A percentile compares a stretch with the other conserved stretches of the same genome.
Conservation (phyloP, 2,888 invertebrate genomes). For the Elmis aenea region DNA sequence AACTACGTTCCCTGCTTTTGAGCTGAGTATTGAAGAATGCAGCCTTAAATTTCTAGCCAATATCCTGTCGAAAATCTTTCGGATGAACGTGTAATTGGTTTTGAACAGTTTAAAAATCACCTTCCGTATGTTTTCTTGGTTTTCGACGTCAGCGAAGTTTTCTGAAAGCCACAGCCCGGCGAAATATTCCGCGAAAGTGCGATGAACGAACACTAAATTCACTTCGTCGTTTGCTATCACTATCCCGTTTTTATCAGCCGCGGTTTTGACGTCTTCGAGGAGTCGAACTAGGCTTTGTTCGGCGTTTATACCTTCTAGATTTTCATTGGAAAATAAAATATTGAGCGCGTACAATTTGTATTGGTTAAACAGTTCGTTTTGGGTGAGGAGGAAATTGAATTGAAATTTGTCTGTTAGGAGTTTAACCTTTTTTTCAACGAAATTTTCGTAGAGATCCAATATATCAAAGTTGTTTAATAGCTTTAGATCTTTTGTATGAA, state of each 20-base stretch:
- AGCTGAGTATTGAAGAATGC: slow-evolving; percentile 9
- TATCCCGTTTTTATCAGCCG: slow-evolving; percentile 6
- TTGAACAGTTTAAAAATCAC: slow-evolving; percentile 5
- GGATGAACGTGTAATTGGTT: slow-evolving; percentile 2
- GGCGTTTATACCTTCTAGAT: slow-evolving; percentile 2
- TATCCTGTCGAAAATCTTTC: slow-evolving; percentile 11
- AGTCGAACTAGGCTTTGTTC: background rate
- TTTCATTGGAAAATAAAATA: slow-evolving; percentile 3
- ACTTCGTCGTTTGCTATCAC: slow-evolving; percentile 1
- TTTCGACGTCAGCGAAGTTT: too few relatives aligned
- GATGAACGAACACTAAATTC: slow-evolving; percentile 5
- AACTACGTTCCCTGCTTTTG: background rate
- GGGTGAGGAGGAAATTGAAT: background rate
- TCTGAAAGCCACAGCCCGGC: slow-evolving; percentile 4
- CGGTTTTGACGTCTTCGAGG: background rate
- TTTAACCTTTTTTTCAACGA: slow-evolving; percentile 2
- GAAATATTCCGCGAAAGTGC: slow-evolving; percentile 8
- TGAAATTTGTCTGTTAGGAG: slow-evolving; percentile 1
- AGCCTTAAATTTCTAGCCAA: slow-evolving; percentile 6
- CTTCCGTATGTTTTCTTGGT: background rate
- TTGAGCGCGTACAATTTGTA: slow-evolving; percentile 4
- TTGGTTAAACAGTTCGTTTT: slow-evolving; percentile 1
- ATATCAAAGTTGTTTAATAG: slow-evolving; percentile 4
- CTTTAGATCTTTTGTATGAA: slow-evolving; percentile 1
- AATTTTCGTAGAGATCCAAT: slow-evolving; percentile 4